phyloP scores from a whole-genome alignment of 2,113 vertebrate species.

The Okapia johnstoni region DNA sequence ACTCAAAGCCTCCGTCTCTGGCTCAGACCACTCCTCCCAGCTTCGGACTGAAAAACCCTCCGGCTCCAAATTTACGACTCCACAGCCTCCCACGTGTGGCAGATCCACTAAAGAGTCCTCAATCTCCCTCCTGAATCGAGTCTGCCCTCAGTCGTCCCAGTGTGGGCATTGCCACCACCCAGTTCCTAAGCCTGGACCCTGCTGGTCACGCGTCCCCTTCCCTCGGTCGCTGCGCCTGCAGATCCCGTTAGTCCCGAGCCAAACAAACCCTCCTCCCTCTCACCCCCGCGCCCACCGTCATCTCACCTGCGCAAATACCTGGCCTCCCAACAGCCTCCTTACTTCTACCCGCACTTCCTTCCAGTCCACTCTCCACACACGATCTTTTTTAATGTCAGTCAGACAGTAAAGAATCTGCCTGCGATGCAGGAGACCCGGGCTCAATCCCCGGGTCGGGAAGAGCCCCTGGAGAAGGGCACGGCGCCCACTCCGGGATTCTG shows the following conservation, averaged over 20 bases:
- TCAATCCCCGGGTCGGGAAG: background rate
- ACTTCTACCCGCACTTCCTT: background rate
- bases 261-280: background rate
- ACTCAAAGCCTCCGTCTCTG: background rate
- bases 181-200: background rate
- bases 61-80: background rate
- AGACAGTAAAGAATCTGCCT: background rate
- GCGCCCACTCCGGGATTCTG: background rate
- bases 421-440: background rate
- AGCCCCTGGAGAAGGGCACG: background rate
- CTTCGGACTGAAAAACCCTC: background rate
- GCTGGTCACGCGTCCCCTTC: background rate
- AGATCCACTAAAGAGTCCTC: background rate
- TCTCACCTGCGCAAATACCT: background rate
- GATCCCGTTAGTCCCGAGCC: background rate
- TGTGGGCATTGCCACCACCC: background rate
- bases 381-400: background rate
- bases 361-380: background rate
- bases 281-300: background rate
- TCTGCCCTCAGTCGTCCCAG: background rate
- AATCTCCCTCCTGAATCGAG: background rate
- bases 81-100: background rate
- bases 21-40: background rate
- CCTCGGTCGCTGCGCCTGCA: background rate
- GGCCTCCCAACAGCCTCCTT: background rate